Evolutionary conservation across 2,113 vertebrate species (phyloP).

Genomic region (Nerophis ophidion): DNA sequence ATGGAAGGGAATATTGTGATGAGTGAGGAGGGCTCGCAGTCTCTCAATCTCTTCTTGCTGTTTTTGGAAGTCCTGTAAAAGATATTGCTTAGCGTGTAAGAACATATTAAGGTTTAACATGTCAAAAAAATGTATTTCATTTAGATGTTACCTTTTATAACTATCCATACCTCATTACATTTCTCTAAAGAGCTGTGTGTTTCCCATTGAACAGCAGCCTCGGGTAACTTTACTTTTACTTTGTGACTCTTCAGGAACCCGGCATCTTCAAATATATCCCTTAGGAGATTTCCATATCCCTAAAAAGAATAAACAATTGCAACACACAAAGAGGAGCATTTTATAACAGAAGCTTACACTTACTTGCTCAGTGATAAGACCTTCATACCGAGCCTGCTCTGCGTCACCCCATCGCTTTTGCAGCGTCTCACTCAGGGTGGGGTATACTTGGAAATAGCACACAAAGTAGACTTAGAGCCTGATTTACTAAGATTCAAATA

Average conservation of each 20-base stretch:
- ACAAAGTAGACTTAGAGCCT: no score
- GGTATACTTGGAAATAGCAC: no score
- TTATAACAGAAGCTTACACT: no score
- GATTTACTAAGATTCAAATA: no score
- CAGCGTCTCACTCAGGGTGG: no score
- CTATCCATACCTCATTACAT: slow-evolving; percentile 77
- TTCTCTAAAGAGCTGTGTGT: slow-evolving; percentile 73
- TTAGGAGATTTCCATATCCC: slow-evolving; percentile 83
- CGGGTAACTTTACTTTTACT: slow-evolving; percentile 44
- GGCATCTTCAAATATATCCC: slow-evolving; percentile 81
- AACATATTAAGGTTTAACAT: background rate
- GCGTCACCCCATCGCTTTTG: no score
- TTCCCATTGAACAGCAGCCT: slow-evolving; percentile 27
- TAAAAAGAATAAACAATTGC: slow-evolving; percentile 41
- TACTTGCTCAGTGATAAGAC: no score
- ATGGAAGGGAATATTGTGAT: slow-evolving; percentile 71
- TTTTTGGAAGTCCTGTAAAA: slow-evolving; percentile 73
- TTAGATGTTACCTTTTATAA: background rate
- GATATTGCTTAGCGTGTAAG: background rate
- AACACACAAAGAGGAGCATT: no score
- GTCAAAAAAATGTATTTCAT: background rate
- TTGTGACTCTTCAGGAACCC: slow-evolving; percentile 76
- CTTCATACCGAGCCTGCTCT: no score
- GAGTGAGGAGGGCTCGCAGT: slow-evolving; percentile 72
- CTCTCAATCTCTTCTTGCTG: slow-evolving; percentile 76